phyloP scores from a whole-genome alignment of 2,888 invertebrate species.

The Drosophila leonis region DNA sequence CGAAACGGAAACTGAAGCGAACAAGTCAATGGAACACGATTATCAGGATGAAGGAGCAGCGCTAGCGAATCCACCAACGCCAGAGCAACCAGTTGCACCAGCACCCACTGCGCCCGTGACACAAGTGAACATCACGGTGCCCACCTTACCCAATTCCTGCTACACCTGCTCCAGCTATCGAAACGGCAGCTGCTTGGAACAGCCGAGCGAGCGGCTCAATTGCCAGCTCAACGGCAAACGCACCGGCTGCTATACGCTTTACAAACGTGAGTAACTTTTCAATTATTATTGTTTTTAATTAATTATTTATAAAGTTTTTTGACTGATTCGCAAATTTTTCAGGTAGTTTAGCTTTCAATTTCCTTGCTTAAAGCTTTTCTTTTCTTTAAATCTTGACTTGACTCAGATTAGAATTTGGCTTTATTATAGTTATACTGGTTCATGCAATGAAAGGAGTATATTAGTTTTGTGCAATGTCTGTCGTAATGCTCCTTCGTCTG shows the following conservation, averaged over 20 bases:
- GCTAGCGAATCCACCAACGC: background rate
- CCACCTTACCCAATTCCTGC: slow-evolving; percentile 15
- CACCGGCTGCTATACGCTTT: slow-evolving; percentile 71
- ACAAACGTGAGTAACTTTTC: slow-evolving; percentile 55
- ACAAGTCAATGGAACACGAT: slow-evolving; percentile 20
- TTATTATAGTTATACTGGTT: too few species aligned
- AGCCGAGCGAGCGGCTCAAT: slow-evolving; percentile 19
- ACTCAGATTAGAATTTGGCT: background rate
- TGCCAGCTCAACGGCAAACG: slow-evolving; percentile 19
- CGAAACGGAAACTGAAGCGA: background rate
- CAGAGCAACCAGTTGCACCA: slow-evolving; percentile 2
- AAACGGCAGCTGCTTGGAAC: slow-evolving; percentile 30
- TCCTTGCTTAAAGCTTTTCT: background rate
- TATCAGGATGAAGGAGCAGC: slow-evolving; percentile 52
- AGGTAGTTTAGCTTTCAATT: background rate
- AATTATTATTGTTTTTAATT: too few species aligned
- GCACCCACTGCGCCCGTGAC: background rate
- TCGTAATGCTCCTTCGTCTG: background rate
- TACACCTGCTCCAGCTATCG: slow-evolving; percentile 38
- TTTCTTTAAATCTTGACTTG: background rate
- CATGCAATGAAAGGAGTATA: background rate
- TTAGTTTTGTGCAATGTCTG: background rate
- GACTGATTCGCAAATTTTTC: too few species aligned
- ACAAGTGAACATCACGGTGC: background rate
- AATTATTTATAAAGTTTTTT: background rate